A percentile compares a stretch with the other conserved stretches of the same genome.
phyloP scores from a whole-genome alignment of 2,113 vertebrate genomes.

The Acanthisitta chloris region DNA sequence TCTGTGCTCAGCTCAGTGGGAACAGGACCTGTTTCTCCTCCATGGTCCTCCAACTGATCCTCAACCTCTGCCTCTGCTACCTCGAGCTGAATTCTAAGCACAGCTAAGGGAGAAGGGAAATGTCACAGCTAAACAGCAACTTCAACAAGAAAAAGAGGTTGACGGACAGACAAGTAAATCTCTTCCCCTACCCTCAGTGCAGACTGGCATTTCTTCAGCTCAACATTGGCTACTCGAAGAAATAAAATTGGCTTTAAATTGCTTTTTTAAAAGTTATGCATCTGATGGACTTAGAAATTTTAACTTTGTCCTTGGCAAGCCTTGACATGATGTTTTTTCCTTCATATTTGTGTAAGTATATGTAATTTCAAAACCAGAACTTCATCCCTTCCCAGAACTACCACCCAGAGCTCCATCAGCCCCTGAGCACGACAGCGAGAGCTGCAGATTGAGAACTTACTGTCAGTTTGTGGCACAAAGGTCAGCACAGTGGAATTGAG shows the following conservation, averaged over 20 bases:
- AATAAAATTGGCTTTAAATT: background rate
- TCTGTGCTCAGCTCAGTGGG: background rate
- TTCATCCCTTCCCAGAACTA: background rate
- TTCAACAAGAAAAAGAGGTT: background rate
- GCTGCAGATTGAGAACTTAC: constrained; percentile 53
- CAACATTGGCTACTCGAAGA: background rate
- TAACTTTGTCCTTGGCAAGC: background rate
- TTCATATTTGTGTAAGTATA: background rate
- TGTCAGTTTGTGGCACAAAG: accelerated
- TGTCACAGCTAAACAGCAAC: background rate
- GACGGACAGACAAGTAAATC: background rate
- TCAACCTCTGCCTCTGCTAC: background rate
- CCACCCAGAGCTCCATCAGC: background rate
- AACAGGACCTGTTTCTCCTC: background rate
- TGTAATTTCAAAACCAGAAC: background rate
- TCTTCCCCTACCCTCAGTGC: background rate
- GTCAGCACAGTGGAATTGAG: background rate
- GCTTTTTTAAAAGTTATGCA: background rate
- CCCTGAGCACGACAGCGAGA: background rate
- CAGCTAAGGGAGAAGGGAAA: background rate
- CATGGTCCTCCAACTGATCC: background rate
- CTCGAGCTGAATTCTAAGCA: background rate
- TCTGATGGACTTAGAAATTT: background rate
- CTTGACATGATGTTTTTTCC: background rate
- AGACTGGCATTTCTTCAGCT: background rate